These are phyloP conservation scores for Tenthredo distinguenda DNA, from an alignment of 2,888 invertebrate species.

Conservation along the genomic window DNA sequence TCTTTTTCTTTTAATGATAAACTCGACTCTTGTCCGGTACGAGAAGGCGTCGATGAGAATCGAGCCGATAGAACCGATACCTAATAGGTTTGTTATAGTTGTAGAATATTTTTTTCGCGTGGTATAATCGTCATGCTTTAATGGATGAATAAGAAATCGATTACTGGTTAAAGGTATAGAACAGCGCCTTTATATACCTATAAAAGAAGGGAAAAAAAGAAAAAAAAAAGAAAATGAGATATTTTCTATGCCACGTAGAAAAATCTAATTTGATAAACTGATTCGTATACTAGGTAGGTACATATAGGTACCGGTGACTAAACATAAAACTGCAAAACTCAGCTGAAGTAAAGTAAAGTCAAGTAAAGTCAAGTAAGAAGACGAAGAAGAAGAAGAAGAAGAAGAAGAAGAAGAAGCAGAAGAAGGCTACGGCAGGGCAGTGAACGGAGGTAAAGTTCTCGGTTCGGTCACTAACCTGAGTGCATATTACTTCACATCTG, in stretches of 20 bases:
- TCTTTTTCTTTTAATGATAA: neutral
- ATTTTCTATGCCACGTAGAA: neutral
- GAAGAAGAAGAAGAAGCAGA: slow-evolving; percentile 47
- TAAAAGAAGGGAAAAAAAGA: neutral
- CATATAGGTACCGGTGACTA: neutral
- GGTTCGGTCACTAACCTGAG: slow-evolving; percentile 76
- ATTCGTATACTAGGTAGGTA: neutral
- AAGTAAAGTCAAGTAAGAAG: neutral
- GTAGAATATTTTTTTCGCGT: neutral
- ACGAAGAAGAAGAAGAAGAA: slow-evolving; percentile 48
- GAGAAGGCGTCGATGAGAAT: neutral
- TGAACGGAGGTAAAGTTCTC: slow-evolving; percentile 71
- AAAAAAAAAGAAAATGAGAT: neutral
- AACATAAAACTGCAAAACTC: neutral
- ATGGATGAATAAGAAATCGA: neutral
- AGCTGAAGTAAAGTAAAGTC: neutral
- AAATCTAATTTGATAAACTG: neutral
- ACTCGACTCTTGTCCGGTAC: neutral
- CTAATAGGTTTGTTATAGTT: neutral
- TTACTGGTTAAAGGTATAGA: neutral
- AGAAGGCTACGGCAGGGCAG: slow-evolving; percentile 60
- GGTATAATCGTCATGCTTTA: neutral
- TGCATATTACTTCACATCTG: slow-evolving; percentile 76
- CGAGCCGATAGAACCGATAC: neutral
- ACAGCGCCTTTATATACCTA: neutral